Evolutionary conservation across 2,888 invertebrate species (phyloP), one percentile per base, ranked within the genome.

Genomic region (Fabriciana adippe): DNA sequence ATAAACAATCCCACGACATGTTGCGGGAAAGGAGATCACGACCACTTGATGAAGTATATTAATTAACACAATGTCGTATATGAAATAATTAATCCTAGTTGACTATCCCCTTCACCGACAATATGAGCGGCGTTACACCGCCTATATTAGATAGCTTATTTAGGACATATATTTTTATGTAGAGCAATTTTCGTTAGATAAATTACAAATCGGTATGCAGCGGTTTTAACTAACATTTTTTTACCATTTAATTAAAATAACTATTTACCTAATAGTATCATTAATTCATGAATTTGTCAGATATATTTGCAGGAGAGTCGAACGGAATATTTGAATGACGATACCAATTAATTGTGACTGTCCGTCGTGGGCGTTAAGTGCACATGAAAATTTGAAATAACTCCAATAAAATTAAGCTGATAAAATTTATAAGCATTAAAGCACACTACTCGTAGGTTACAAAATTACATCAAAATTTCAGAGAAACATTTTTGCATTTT

Each of bases 41-140:
- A 47, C n/a, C 26, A 26, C 51, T 55, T 45, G 14, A 16, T 21
- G 4, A 18, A 51, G 21, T 45, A n/a, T 76, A 73, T 77, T 79
- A 81, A 81, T 81, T 80, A 80, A 80, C 79, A 78, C 74, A 76
- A 79, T 80, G 78, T 80, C 79, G 80, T 83, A 81, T 84, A 85
- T 83, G 80, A 82, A 78, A 83, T 84, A 85, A 85, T 87, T 86
- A 84, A 84, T 88, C 81, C 84, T 84, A 81, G 82, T 84, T 83
- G 79, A 82, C 81, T 81, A 79, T 78, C 79, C 76, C 74, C 80
- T 79, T 75, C 75, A 78, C 73, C 64, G 64, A 71, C 76, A 73
- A 73, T 74, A 76, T 76, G 74, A 72, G 55, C 45, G 54, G 70
- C 69, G 72, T 73, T 71, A 72, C 68, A 74, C 69, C 70, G 57